These are phyloP conservation scores for Polydrusus pterygomalis DNA, from an alignment of 2,888 invertebrate species.

Conservation along the genomic window DNA sequence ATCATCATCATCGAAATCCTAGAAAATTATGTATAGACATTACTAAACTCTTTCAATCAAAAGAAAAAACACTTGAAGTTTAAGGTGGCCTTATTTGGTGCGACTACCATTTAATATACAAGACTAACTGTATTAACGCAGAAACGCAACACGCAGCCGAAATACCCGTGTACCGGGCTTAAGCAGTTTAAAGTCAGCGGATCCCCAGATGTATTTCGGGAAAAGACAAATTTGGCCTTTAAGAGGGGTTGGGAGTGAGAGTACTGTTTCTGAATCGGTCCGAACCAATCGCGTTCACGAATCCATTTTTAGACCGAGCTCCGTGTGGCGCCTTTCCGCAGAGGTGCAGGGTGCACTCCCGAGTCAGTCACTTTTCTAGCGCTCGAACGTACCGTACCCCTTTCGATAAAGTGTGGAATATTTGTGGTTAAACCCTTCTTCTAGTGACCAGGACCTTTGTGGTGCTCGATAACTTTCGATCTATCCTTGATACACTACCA, in stretches of 20 bases:
- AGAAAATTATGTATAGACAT: too few relatives aligned
- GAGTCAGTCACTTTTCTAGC: slow-evolving; percentile 54
- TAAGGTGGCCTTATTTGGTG: too few relatives aligned
- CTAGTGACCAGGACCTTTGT: neutral
- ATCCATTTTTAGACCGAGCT: slow-evolving; percentile 72
- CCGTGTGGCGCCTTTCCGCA: slow-evolving; percentile 50
- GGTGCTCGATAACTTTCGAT: neutral
- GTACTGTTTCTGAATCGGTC: slow-evolving; percentile 59
- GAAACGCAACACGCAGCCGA: slow-evolving; percentile 12
- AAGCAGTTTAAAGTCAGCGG: slow-evolving; percentile 44
- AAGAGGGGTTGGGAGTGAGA: slow-evolving; percentile 71
- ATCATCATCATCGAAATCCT: too few relatives aligned
- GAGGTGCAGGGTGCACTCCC: slow-evolving; percentile 52
- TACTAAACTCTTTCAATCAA: too few relatives aligned
- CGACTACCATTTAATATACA: too few relatives aligned
- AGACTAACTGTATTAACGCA: neutral
- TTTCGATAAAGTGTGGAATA: slow-evolving; percentile 16
- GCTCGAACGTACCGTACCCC: slow-evolving; percentile 44
- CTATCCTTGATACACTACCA: neutral
- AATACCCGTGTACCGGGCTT: slow-evolving; percentile 33
- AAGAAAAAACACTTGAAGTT: too few relatives aligned
- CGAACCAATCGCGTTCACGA: slow-evolving; percentile 70
- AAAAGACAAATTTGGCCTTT: slow-evolving; percentile 87
- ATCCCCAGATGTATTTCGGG: slow-evolving; percentile 79
- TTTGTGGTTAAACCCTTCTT: slow-evolving; percentile 5